Evolutionary conservation across 2,797 vertebrate species (phyloP), one percentile per base, ranked within the genome.

Genomic region (Sus cebifrons): DNA sequence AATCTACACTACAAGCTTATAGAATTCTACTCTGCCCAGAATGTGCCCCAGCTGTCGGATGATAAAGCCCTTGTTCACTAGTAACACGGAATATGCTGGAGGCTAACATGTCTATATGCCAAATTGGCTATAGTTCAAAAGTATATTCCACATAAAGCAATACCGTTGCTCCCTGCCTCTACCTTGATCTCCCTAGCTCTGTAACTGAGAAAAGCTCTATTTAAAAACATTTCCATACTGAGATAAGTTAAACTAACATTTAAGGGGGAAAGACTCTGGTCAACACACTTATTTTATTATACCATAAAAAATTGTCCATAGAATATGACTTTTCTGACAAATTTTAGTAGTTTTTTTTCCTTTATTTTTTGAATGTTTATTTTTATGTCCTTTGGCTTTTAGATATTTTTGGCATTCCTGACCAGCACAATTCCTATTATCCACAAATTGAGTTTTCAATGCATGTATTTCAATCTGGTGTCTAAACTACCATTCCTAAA

Each of bases 231-330:
- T 96, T 86, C 13, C 73, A 70, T 79, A 92, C 94, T 95, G 96
- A 98, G 58, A 95, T 92, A 52, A 78, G 62, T 71, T 94, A 70
- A 94, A 87, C 78, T 86, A 94, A 97, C 78, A 96, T 97, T 96
- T 94, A 92, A 5, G 0, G 0, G 0, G 20, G 70, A 62, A 85
- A 90, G n/a, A 12, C 52, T 92, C 75, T 74, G 49, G 77, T 60
- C 62, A 70, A 23, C 27, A 79, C 36, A 90, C 9, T 67, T 77
- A 92, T 64, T 86, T 93, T 86, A 95, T 70, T 74, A 54, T 90
- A 74, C n/a, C 15, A 32, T 81, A 89, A 90, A 94, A 84, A 68
- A n/a, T 14, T 91, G 23, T 81, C 67, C 15, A 40, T 18, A 83
- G 17, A 95, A 75, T 17, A 18, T 92, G 36, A 84, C 17, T 86